Base-by-base conservation (phyloP, 1,140 invertebrate species). In the Drosophila navojoa region DNA sequence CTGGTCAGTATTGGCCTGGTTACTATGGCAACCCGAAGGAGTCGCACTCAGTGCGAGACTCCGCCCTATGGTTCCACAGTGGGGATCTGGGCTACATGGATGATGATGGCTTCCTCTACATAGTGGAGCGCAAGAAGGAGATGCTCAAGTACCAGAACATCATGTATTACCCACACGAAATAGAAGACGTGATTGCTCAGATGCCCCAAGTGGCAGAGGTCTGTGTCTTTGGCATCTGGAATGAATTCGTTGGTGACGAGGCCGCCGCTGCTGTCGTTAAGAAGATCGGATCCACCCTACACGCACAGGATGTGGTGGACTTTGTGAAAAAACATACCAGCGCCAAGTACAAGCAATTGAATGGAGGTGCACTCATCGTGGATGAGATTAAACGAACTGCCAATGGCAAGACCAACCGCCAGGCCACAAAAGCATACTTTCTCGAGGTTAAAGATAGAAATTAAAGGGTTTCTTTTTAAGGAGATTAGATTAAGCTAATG, bases 61-160 rank as follows among this genome's bases (percentile, higher is more conserved):
- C 58, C 0, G 75, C 91, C 4, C 93, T 95, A 2, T 96, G 95
- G 95, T 90, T 95, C 6, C 92, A 93, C 50, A 95, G 94, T 19
- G 95, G 95, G 5, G 95, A 96, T 81, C 90, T 95, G 35, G 95
- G 94, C 10, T 93, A 93, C 45, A 87, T 93, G 49, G 93, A 95
- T 67, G 87, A 93, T 13, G 87, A 94, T 25, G 93, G 93, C 0
- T 89, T 90, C 35, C 69, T 94, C 6, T 93, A 90, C 52, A 93
- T 95, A 62, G 92, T 94, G 3, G 95, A 95, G 67, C 82, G 95
- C 11, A 90, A 94, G 5, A 96, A 96, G 82, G 95, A 96, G 77
- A 91, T 94, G 53, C 92, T 94, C 6, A 92, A 92, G 60, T 92
- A 81, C 32, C 66, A 75, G 25, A 90, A 81, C 32, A 81, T 81